Conservation (phyloP, 2,113 vertebrate genomes). For the Notechis scutatus region DNA sequence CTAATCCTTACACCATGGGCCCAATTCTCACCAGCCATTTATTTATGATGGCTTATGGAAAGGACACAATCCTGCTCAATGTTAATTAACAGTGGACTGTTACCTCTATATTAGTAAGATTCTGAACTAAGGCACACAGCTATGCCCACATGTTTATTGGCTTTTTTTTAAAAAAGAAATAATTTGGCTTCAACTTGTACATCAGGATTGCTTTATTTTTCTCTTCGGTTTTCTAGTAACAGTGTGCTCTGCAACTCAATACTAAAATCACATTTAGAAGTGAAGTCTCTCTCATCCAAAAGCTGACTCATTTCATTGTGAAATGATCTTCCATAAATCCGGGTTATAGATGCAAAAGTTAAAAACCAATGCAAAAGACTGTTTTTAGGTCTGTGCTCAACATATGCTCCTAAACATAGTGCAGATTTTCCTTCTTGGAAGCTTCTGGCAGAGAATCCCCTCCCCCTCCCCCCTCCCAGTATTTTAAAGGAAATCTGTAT, state of each 20-base stretch:
- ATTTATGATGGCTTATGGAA: slow-evolving; percentile 22
- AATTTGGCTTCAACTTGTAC: neutral
- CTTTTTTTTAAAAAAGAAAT: neutral
- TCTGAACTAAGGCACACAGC: slow-evolving; percentile 10
- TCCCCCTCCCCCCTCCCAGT: neutral
- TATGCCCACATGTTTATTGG: neutral
- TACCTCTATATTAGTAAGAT: slow-evolving; percentile 35
- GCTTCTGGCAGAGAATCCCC: neutral
- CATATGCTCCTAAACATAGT: neutral
- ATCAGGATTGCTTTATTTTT: neutral
- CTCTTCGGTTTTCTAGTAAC: neutral
- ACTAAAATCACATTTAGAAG: neutral
- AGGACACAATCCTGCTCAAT: slow-evolving; percentile 32
- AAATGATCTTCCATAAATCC: neutral
- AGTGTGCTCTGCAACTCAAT: neutral
- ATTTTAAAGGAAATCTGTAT: neutral
- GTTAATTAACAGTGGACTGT: slow-evolving; percentile 25
- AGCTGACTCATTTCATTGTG: neutral
- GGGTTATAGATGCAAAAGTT: neutral
- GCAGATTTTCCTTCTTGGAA: neutral
- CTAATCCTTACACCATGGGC: slow-evolving; percentile 22
- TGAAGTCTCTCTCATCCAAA: neutral
- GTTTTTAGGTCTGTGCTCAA: neutral
- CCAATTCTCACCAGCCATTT: slow-evolving; percentile 20
- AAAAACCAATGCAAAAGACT: neutral